A percentile compares a stretch with the other conserved stretches of the same genome.
Evolutionary conservation across 1,140 invertebrate genomes (phyloP).

Genomic region (Lepidurus couesii): DNA sequence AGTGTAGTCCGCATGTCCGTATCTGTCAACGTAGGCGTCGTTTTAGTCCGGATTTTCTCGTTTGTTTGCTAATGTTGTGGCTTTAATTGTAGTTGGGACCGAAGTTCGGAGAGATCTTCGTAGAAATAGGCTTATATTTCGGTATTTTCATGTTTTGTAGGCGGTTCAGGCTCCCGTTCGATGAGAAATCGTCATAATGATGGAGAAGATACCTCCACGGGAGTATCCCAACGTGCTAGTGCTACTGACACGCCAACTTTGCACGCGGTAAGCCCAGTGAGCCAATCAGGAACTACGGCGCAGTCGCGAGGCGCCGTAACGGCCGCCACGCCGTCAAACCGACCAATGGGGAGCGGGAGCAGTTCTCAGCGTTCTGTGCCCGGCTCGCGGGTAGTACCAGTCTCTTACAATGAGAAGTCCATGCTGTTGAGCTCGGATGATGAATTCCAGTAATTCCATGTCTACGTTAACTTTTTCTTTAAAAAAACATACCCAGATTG

Average conservation of each 20-base stretch:
- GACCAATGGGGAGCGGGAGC: constrained; percentile 1
- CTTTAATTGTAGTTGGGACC: neutral
- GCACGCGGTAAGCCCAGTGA: neutral
- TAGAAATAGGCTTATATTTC: neutral
- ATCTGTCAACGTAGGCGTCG: neutral
- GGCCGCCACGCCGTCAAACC: neutral
- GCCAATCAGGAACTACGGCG: neutral
- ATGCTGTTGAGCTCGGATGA: constrained; percentile 93
- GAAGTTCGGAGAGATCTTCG: no score
- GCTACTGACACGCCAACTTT: constrained; percentile 1
- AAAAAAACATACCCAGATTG: neutral
- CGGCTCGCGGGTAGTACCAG: constrained; percentile 34
- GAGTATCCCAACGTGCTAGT: neutral
- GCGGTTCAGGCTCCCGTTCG: neutral
- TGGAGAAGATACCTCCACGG: neutral
- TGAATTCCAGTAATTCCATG: constrained; percentile 72
- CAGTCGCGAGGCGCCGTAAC: neutral
- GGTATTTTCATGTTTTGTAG: neutral
- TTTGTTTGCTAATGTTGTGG: neutral
- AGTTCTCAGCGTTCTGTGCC: constrained; percentile 20
- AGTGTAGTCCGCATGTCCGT: neutral
- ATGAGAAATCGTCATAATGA: neutral
- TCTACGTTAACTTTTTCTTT: neutral
- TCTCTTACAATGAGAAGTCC: constrained; percentile 87
- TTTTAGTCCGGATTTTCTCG: neutral